Conservation (phyloP, 1,140 invertebrate genomes). For the Acromyrmex echinatior region DNA sequence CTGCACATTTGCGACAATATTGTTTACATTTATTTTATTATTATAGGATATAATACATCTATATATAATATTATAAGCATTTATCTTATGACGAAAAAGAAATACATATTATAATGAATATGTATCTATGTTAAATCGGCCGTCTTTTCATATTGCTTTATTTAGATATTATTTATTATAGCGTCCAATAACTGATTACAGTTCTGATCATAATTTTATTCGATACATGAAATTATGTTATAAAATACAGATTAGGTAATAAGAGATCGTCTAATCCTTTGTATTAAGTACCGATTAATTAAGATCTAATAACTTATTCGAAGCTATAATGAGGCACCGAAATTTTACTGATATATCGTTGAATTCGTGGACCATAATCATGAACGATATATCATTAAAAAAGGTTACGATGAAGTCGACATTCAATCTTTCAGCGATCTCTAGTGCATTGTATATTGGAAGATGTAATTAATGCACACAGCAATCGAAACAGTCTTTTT, state of each 20-base stretch:
- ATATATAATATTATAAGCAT: neutral
- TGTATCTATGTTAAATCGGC: neutral
- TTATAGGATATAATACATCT: neutral
- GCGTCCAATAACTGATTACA: neutral
- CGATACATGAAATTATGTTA: neutral
- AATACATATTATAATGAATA: neutral
- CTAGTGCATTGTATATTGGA: neutral
- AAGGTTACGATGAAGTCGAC: conserved; percentile 8
- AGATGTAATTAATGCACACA: conserved; percentile 33
- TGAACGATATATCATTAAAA: conserved; percentile 28
- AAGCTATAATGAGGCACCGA: neutral
- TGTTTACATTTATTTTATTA: neutral
- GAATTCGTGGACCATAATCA: neutral
- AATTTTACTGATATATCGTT: neutral
- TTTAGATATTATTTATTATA: conserved; percentile 20
- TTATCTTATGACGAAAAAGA: neutral
- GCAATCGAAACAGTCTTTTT: neutral
- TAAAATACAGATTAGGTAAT: neutral
- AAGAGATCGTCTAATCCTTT: conserved; percentile 2
- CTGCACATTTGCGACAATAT: neutral
- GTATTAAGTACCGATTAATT: conserved; percentile 39
- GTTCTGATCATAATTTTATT: neutral
- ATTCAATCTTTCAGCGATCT: conserved; percentile 7
- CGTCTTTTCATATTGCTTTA: neutral
- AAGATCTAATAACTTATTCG: conserved; percentile 7